A percentile compares a stretch with the other conserved stretches of the same genome.
Conservation (phyloP, 2,113 vertebrate genomes). For the Hemibagrus wyckioides region DNA sequence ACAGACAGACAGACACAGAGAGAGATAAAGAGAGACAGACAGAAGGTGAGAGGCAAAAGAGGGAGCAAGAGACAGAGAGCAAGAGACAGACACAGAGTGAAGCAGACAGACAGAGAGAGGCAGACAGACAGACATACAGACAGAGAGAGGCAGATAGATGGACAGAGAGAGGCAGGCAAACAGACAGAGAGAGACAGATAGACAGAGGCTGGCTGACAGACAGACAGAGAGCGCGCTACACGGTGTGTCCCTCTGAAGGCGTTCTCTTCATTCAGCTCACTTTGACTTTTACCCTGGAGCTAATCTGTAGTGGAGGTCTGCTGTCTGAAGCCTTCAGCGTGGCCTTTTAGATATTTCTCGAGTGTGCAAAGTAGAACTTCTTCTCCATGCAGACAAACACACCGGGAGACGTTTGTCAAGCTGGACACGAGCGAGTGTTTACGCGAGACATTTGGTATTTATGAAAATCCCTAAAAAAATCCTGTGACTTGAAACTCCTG, state of each 20-base stretch:
- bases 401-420: neutral
- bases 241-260: neutral
- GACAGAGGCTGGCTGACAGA: neutral
- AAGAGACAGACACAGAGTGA: no score
- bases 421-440: neutral
- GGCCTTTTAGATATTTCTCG: neutral
- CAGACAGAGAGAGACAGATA: neutral
- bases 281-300: neutral
- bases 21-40: no score
- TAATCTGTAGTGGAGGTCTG: neutral
- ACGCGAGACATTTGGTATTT: neutral
- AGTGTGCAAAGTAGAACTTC: neutral
- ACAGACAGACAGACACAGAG: no score
- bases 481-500: neutral
- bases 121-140: neutral
- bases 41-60: no score
- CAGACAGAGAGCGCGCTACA: neutral
- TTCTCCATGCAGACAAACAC: neutral
- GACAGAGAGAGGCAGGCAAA: no score
- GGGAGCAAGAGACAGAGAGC: no score
- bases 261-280: neutral
- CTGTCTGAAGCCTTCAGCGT: neutral
- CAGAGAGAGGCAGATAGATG: neutral
- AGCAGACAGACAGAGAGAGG: neutral
- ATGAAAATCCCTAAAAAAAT: neutral